Evolutionary conservation across 2,797 vertebrate genomes (phyloP), one percentile per base, ranked within the genome.

Genomic region (Onychomys arenicola): DNA sequence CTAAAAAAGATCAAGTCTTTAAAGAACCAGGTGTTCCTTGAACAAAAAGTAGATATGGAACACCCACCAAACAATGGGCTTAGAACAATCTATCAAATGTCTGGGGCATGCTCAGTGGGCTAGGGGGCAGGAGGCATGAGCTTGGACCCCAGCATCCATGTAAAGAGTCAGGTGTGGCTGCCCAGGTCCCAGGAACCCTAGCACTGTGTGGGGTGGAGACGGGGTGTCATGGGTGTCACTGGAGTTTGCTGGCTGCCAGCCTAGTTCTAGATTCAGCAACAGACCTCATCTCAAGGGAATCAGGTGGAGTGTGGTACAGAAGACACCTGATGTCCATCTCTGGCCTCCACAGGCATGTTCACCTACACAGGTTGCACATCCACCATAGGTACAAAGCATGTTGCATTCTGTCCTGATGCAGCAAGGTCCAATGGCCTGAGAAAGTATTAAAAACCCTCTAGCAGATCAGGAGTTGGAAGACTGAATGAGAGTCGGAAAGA

Each of bases 321-420:
- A n/a, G 85, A 40, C 16, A 34, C 9, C 37, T 3, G 23, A 19
- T 11, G 17, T 40, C 46, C 1, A 1, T 32, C 34, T 55, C 29
- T 17, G 46, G 2, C 40, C 23, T 4, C 34, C 9, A 32, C 25
- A 57, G 21, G 21, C 13, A 2, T 23, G 61, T 7, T 32, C 83
- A 25, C 23, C 2, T 71, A n/a, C 23, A n/a, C 63, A 69, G 34
- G 19, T 17, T 25, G 34, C 12, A 3, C 43, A 52, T 25, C 21
- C 63, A 40, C 49, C 25, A 9, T 16, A 1, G 1, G 25, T 1
- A 57, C 14, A 88, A 4, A 3, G 46, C 2, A 0, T 17, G 46
- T 1, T 55, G 3, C 12, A 0, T 12, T 34, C 10, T 46, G 37
- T 40, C 14, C 9, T 0, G 23, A 71, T 6, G 2, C 23, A 27